A percentile compares a stretch with the other conserved stretches of the same genome.
Conservation (phyloP, 2,888 invertebrate genomes). For the Pseudolycoriella hygida region DNA sequence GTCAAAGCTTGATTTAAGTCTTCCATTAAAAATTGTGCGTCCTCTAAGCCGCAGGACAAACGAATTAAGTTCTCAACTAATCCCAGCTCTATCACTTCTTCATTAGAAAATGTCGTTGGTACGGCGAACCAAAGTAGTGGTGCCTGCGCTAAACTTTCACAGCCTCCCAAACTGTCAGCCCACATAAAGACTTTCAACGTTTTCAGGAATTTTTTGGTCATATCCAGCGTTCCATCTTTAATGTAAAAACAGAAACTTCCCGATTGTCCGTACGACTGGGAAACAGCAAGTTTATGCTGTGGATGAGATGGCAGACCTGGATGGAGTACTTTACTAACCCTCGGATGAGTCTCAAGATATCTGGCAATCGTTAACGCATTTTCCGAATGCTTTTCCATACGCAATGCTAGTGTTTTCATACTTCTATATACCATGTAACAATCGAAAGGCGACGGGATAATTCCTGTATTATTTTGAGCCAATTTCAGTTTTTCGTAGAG, state of each 20-base stretch:
- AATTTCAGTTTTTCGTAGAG: conserved; percentile 57
- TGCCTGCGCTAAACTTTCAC: conserved; percentile 62
- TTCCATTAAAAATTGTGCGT: too few relatives aligned
- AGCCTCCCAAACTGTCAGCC: conserved; percentile 91
- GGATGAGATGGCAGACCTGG: conserved; percentile 78
- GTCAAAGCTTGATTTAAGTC: too few relatives aligned
- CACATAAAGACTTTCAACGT: conserved; percentile 62
- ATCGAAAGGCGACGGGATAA: conserved; percentile 91
- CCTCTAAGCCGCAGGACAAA: too few relatives aligned
- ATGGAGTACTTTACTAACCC: conserved; percentile 64
- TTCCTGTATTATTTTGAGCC: conserved; percentile 65
- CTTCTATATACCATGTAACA: conserved; percentile 86
- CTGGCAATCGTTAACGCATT: conserved; percentile 62
- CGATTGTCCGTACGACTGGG: conserved; percentile 72
- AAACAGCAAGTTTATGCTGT: conserved; percentile 59
- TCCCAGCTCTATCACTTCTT: too few relatives aligned
- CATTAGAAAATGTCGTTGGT: too few relatives aligned
- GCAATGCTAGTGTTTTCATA: conserved; percentile 76
- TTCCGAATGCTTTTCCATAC: conserved; percentile 79
- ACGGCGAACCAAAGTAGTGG: too few relatives aligned
- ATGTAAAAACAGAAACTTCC: conserved; percentile 85
- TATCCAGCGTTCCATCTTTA: conserved; percentile 46
- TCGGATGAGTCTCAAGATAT: conserved; percentile 64
- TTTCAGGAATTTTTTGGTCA: conserved; percentile 55
- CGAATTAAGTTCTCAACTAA: too few relatives aligned